phyloP scores from a whole-genome alignment of 1,140 invertebrate species.

The Rhagoletis pomonella region DNA sequence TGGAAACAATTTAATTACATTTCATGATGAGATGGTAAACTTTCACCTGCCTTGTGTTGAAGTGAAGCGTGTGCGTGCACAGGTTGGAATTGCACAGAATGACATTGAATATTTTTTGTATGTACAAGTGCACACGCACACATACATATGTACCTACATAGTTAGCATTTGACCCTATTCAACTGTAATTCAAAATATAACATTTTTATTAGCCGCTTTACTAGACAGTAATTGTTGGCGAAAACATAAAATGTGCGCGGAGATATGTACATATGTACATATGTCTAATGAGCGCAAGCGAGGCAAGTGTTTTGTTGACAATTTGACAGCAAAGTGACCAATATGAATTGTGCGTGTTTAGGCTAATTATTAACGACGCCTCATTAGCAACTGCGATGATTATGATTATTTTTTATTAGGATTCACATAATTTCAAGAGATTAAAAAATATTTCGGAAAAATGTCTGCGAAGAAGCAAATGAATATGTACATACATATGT shows the following conservation, averaged over 20 bases:
- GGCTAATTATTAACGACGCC: neutral
- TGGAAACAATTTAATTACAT: slow-evolving; percentile 22
- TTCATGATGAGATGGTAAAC: neutral
- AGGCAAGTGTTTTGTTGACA: neutral
- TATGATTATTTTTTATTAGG: too few relatives aligned
- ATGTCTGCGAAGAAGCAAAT: too few relatives aligned
- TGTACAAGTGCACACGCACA: too few relatives aligned
- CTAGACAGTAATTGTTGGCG: neutral
- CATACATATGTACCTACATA: neutral
- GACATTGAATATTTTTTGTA: neutral
- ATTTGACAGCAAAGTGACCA: neutral
- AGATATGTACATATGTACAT: neutral
- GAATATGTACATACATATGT: too few relatives aligned
- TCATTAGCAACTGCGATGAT: neutral
- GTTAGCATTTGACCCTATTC: neutral
- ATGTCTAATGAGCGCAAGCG: neutral
- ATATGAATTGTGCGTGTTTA: neutral
- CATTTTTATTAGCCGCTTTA: slow-evolving; percentile 33
- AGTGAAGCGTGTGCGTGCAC: too few relatives aligned
- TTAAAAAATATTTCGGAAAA: too few relatives aligned
- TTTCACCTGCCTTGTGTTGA: too few relatives aligned
- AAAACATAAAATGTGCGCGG: neutral
- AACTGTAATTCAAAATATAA: neutral
- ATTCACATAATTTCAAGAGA: too few relatives aligned
- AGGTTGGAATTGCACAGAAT: neutral